Conservation (phyloP, 2,797 vertebrate species). For the Acanthopagrus latus region DNA sequence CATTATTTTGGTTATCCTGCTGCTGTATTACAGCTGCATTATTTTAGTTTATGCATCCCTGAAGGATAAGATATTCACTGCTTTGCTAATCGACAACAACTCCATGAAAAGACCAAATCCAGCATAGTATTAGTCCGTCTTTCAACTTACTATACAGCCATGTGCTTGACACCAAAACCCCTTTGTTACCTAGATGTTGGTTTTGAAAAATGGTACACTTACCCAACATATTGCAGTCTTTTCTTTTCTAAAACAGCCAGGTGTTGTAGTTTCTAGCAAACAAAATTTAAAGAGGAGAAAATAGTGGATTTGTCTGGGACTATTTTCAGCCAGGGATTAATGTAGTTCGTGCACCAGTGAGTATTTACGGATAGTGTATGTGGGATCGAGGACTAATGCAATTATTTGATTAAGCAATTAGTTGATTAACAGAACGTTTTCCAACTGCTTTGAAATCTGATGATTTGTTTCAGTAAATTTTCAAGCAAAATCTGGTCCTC, state of each 20-base stretch:
- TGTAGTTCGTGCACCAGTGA: background rate
- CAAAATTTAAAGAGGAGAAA: background rate
- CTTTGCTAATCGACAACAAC: constrained; percentile 5
- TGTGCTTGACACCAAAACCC: background rate
- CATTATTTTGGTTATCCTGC: constrained; percentile 22
- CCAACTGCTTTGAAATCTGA: background rate
- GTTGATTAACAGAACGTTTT: background rate
- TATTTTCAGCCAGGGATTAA: background rate
- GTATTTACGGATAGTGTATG: background rate
- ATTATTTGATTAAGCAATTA: too few species aligned
- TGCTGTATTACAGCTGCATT: constrained; percentile 6
- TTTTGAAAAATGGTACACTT: background rate
- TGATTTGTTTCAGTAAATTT: background rate
- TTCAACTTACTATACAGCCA: background rate
- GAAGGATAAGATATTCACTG: background rate
- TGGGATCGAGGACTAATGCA: background rate
- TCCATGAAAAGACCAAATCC: background rate
- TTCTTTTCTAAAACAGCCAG: background rate
- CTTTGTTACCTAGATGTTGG: background rate
- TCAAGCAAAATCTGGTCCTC: background rate
- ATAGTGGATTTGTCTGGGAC: background rate
- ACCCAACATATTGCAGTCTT: background rate
- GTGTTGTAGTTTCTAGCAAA: background rate
- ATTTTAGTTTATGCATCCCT: constrained; percentile 16
- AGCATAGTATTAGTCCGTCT: background rate